Conservation (phyloP, 2,113 vertebrate genomes). For the Crotophaga sulcirostris region DNA sequence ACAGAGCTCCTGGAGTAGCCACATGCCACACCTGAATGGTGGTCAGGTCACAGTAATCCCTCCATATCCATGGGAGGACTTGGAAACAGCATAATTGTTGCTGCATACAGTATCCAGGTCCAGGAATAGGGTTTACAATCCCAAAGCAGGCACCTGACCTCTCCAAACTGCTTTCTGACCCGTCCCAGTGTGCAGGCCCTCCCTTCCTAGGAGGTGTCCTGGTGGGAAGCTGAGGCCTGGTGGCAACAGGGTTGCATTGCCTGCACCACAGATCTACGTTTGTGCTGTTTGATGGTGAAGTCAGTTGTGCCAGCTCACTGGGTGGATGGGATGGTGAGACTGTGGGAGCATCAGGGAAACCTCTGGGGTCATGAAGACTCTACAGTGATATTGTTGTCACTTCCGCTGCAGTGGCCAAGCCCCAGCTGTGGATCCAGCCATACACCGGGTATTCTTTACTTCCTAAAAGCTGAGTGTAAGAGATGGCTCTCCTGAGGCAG, state of each 20-base stretch:
- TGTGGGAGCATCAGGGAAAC: not conserved
- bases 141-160: not conserved
- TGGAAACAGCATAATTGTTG: not conserved
- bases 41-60: not conserved
- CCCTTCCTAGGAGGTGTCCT: not conserved
- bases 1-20: not conserved
- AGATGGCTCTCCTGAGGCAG: not conserved
- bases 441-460: not conserved
- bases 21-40: rapidly evolving
- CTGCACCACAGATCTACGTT: rapidly evolving
- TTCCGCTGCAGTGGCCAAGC: not conserved
- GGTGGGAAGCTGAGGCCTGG: not conserved
- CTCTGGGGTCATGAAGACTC: not conserved
- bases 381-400: not conserved
- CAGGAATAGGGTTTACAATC: not conserved
- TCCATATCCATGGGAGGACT: not conserved
- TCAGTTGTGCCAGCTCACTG: not conserved
- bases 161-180: not conserved
- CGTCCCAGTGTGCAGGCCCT: not conserved
- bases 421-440: not conserved
- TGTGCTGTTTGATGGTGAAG: not conserved
- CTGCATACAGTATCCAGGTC: not conserved
- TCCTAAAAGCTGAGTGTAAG: not conserved
- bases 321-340: not conserved
- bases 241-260: not conserved